Conservation (phyloP, 2,797 vertebrate species). For the Nasua narica region DNA sequence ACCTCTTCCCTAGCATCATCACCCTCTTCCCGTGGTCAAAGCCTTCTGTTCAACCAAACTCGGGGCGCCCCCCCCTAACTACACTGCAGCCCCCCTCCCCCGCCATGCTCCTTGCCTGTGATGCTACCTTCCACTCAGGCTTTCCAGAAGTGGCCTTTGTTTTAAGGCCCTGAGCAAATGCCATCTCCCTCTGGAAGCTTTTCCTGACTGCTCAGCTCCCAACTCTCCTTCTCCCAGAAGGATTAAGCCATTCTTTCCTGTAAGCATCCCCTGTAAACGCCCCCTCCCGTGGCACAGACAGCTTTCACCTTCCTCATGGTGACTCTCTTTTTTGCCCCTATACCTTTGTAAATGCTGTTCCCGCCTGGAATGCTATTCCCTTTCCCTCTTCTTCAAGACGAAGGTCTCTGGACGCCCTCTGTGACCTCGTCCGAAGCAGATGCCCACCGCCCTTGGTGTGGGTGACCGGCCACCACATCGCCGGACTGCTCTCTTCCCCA, state of each 20-base stretch:
- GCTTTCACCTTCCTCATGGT: too few species aligned
- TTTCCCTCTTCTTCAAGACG: not conserved
- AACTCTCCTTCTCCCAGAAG: not conserved
- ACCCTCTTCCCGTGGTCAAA: not conserved
- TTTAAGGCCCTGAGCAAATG: not conserved
- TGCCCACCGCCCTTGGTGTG: not conserved
- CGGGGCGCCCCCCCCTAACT: too few species aligned
- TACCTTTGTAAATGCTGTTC: not conserved
- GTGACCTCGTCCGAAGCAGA: not conserved
- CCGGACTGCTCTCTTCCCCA: too few species aligned
- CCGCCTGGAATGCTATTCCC: not conserved
- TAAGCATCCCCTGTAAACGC: too few species aligned
- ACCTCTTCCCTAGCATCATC: not conserved
- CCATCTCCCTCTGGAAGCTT: not conserved
- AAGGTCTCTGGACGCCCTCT: not conserved
- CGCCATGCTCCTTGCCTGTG: not conserved
- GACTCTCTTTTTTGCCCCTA: not conserved
- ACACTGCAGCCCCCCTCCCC: too few species aligned
- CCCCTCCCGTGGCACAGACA: too few species aligned
- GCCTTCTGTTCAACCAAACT: not conserved
- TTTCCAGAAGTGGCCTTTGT: not conserved
- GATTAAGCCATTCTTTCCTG: not conserved
- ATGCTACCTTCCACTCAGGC: not conserved
- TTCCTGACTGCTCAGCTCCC: not conserved
- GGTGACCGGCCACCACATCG: not conserved